Evolutionary conservation across 2,888 invertebrate genomes (phyloP), one percentile per base, ranked within the genome.

Genomic region (Brachynemurus nebulosus): DNA sequence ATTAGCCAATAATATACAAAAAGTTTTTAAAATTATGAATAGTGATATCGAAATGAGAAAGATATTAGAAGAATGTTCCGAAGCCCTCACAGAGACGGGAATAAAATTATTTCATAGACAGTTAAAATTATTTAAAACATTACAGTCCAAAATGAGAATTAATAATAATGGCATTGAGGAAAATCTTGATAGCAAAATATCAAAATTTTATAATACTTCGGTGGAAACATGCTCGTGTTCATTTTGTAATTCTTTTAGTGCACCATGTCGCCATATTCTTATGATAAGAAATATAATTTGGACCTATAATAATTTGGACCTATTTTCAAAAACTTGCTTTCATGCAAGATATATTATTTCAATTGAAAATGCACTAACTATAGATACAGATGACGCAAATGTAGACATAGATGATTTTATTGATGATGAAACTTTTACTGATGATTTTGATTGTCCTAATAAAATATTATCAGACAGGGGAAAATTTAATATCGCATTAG

Each of bases 401-500:
- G 45, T 27, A 33, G 39, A 47, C 36, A 45, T 38, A 23, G 39
- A 40, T 37, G 40, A 47, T 27, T 20, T 14, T 34, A 34, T 34
- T 18, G 23, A 34, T 19, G 42, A 42, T 42, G 42, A 38, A 44
- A 46, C 3, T 38, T 44, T 12, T 18, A 46, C 2, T 45, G 44
- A 33, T 44, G 44, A 47, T 41, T 47, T 45, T 40, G 40, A 34
- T 42, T 3, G 42, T 42, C 33, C 41, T 30, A 40, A 47, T 30
- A 44, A 42, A 45, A 46, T 45, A 34, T 47, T 47, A 40, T 45
- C 37, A 5, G 47, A 45, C 27, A 17, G 45, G 30, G 47, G 43
- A 44, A 46, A 45, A 45, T 41, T 40, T 14, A 47, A 41, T 45
- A 34, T 23, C n/a, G 40, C 35, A 44, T 27, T 44, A 23, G 33